Percentiles rank a stretch among this genome's conserved stretches.
phyloP scores from a whole-genome alignment of 2,888 invertebrate species.

The Lithophane socia region DNA sequence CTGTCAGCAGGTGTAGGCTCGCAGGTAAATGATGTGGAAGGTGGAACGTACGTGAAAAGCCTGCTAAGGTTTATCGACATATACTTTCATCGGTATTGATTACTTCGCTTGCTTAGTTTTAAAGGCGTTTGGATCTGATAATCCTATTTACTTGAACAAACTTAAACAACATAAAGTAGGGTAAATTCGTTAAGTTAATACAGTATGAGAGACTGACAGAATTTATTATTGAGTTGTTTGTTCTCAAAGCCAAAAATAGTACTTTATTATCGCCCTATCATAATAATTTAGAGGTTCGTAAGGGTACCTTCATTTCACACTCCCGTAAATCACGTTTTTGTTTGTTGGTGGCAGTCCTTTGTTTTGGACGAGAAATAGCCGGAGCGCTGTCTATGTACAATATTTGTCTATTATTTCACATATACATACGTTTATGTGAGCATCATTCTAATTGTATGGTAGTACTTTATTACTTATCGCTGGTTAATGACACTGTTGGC shows the following conservation, averaged over 20 bases:
- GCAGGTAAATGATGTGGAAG: constrained; percentile 78
- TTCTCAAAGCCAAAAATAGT: constrained; percentile 60
- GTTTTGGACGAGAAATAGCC: constrained; percentile 75
- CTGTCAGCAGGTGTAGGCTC: constrained; percentile 74
- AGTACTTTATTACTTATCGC: constrained; percentile 46
- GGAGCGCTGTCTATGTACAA: constrained; percentile 66
- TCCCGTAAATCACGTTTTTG: constrained; percentile 84
- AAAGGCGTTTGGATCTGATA: constrained; percentile 47
- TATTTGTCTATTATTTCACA: constrained; percentile 64
- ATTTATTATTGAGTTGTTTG: constrained; percentile 53
- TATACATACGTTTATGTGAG: constrained; percentile 52
- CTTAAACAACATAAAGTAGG: constrained; percentile 47
- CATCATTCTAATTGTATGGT: constrained; percentile 57
- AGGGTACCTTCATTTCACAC: constrained; percentile 79
- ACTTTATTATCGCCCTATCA: constrained; percentile 70
- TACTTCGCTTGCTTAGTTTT: constrained; percentile 45
- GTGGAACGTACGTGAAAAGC: constrained; percentile 71
- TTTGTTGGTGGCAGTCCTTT: constrained; percentile 82
- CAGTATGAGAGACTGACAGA: constrained; percentile 26
- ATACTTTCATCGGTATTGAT: constrained; percentile 58
- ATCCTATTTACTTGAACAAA: constrained; percentile 51
- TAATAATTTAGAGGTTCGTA: constrained; percentile 75
- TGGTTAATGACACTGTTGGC: constrained; percentile 50
- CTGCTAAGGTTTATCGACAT: constrained; percentile 61
- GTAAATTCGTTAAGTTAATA: constrained; percentile 42